These are phyloP conservation scores for Alligator sinensis DNA, from an alignment of 2,113 vertebrate genomes.

Conservation along the genomic window DNA sequence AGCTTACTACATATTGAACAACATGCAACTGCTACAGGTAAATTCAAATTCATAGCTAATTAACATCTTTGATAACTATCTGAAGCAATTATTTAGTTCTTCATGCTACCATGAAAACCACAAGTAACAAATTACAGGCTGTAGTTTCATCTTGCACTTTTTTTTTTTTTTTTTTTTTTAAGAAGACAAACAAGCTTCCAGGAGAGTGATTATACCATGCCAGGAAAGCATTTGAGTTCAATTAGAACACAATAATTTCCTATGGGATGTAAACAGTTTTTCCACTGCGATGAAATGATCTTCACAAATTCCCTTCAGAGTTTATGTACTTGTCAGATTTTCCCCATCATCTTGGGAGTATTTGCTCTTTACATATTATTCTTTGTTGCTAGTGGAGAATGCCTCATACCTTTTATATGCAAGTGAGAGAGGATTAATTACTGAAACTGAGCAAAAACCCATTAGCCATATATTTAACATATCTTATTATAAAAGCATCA, in stretches of 20 bases:
- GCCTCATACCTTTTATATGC: neutral
- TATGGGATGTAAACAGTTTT: slow-evolving; percentile 28
- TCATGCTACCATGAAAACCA: neutral
- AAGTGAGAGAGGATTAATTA: neutral
- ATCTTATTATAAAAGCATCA: rapidly evolving
- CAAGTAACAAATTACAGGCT: neutral
- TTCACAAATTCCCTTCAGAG: slow-evolving; percentile 7
- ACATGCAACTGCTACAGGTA: neutral
- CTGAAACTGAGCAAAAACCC: neutral
- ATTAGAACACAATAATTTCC: slow-evolving; percentile 48
- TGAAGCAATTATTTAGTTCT: slow-evolving; percentile 23
- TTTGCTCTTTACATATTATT: neutral
- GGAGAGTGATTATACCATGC: neutral
- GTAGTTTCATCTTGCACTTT: neutral
- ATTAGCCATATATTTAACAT: neutral
- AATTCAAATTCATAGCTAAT: slow-evolving; percentile 23
- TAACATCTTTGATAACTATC: slow-evolving; percentile 24
- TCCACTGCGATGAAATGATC: slow-evolving; percentile 20
- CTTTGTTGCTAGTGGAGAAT: neutral
- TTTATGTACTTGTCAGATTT: neutral
- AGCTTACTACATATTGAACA: slow-evolving; percentile 6
- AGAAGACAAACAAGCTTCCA: neutral
- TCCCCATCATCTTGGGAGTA: neutral
- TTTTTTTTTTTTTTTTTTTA: too few relatives aligned
- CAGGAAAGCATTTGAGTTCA: slow-evolving; percentile 1